phyloP scores from a whole-genome alignment of 2,888 invertebrate genomes.

The Balanococcus diminutus region DNA sequence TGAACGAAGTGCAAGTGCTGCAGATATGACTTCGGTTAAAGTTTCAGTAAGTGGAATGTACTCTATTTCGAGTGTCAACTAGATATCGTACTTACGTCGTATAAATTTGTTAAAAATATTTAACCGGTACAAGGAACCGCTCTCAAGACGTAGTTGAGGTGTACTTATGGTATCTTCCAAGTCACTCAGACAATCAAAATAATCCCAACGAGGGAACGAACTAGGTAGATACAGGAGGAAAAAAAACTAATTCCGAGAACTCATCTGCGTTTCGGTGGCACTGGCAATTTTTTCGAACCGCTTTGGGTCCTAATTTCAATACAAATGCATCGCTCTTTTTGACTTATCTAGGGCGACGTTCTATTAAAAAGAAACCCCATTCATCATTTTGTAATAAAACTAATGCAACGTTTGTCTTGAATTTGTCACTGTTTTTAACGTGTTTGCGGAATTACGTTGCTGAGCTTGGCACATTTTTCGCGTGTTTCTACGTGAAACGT shows the following conservation, averaged over 20 bases:
- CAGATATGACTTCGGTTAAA: constrained; percentile 44
- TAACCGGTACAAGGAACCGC: too few species aligned
- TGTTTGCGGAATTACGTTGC: constrained; percentile 11
- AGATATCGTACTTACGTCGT: not conserved
- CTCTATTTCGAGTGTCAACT: not conserved
- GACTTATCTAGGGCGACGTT: constrained; percentile 29
- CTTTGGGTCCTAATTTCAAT: not conserved
- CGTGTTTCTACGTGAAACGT: constrained; percentile 18
- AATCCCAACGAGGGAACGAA: not conserved
- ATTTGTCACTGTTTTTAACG: constrained; percentile 33
- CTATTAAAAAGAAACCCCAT: constrained; percentile 40
- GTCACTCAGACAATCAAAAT: not conserved
- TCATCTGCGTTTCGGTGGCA: not conserved
- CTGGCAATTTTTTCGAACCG: not conserved
- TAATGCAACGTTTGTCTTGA: constrained; percentile 31
- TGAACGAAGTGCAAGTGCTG: constrained; percentile 4
- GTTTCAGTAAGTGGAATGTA: constrained; percentile 35
- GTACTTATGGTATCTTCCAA: not conserved
- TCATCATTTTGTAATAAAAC: constrained; percentile 42
- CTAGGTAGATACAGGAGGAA: too few species aligned
- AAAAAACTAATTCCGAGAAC: not conserved
- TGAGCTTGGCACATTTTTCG: constrained; percentile 31
- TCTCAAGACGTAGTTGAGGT: too few species aligned
- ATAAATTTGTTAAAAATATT: not conserved
- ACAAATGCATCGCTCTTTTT: constrained; percentile 36